A percentile compares a stretch with the other conserved stretches of the same genome.
phyloP scores from a whole-genome alignment of 1,140 invertebrate species.

The Lordiphosa stackelbergi region DNA sequence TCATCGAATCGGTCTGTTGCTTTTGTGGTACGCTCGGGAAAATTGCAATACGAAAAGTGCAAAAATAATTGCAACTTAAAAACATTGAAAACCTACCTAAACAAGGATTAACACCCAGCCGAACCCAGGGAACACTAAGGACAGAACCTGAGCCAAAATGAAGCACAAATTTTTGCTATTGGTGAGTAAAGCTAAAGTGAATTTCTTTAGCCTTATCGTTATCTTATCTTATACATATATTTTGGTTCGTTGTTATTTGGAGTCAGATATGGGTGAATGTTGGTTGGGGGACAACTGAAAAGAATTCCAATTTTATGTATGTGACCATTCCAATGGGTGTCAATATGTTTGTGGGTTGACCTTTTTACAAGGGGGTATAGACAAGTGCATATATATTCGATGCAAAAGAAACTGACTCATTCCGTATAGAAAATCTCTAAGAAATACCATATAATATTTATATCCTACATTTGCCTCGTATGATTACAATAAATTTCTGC shows the following conservation, averaged over 20 bases:
- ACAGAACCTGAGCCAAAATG: constrained; percentile 33
- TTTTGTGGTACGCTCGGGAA: constrained; percentile 9
- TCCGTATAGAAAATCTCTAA: too few relatives aligned
- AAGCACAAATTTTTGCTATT: constrained; percentile 51
- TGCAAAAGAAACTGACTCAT: too few relatives aligned
- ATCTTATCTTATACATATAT: constrained; percentile 59
- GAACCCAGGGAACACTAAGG: neutral
- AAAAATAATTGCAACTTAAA: constrained; percentile 1
- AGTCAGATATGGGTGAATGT: constrained; percentile 20
- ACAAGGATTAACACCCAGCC: constrained; percentile 1
- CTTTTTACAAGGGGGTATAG: constrained; percentile 29
- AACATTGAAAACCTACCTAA: neutral
- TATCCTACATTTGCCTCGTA: too few relatives aligned
- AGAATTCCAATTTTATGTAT: constrained; percentile 5
- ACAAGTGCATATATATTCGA: too few relatives aligned
- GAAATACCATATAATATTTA: too few relatives aligned
- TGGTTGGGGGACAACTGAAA: constrained; percentile 10
- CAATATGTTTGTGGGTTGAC: constrained; percentile 25
- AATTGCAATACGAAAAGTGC: constrained; percentile 18
- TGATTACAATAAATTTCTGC: too few relatives aligned
- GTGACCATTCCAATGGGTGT: neutral
- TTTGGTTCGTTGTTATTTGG: constrained; percentile 23
- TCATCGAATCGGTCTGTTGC: constrained; percentile 13
- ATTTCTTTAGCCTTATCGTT: constrained; percentile 23
- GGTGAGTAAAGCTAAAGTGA: constrained; percentile 45